Evolutionary conservation across 2,888 invertebrate genomes (phyloP).

Genomic region (Crepidodera aurea): DNA sequence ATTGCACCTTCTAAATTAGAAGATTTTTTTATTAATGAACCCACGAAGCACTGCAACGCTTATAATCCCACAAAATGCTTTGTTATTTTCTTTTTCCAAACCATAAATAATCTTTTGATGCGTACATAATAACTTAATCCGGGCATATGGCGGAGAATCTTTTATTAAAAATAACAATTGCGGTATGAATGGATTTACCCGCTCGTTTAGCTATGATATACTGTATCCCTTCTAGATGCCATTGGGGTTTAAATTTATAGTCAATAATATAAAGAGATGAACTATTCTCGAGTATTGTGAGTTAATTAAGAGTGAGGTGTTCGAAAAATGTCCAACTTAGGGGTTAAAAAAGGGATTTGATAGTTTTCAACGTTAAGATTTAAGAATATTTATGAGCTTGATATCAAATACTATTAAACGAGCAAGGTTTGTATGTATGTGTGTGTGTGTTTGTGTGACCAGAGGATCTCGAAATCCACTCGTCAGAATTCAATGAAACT

Average conservation of each 20-base stretch:
- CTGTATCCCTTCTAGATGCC: slow-evolving; percentile 47
- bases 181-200: slow-evolving; percentile 42
- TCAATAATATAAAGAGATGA: slow-evolving; percentile 30
- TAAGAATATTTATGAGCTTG: background rate
- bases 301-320: slow-evolving; percentile 20
- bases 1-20: slow-evolving; percentile 28
- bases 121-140: slow-evolving; percentile 52
- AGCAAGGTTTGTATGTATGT: too few species aligned
- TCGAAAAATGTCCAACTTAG: background rate
- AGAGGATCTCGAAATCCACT: too few species aligned
- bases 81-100: slow-evolving; percentile 40
- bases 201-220: slow-evolving; percentile 49
- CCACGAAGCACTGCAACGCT: slow-evolving; percentile 15
- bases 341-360: background rate
- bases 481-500: too few species aligned
- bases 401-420: too few species aligned
- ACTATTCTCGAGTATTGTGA: slow-evolving; percentile 12
- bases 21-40: slow-evolving; percentile 33
- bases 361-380: background rate
- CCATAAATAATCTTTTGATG: slow-evolving; percentile 47
- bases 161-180: slow-evolving; percentile 53
- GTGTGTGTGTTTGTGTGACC: too few species aligned
- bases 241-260: slow-evolving; percentile 49
- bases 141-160: slow-evolving; percentile 49
- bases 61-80: slow-evolving; percentile 30